Evolutionary conservation across 2,888 invertebrate genomes (phyloP), one percentile per base, ranked within the genome.

Genomic region (Cantharis rufa): DNA sequence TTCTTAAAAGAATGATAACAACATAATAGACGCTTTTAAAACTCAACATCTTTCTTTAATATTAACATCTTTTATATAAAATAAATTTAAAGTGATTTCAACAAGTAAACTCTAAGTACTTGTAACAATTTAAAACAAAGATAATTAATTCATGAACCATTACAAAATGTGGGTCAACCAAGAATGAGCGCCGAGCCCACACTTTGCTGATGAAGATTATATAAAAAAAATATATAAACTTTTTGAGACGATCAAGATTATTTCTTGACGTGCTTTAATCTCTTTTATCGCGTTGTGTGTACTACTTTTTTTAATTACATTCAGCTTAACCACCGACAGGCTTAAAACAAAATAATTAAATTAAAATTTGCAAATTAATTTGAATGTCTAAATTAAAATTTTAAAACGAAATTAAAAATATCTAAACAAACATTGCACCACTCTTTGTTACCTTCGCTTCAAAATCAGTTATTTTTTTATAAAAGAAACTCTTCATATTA

Each of bases 1-100:
- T 74, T 73, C 70, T 69, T 80, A 75, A 79, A 80, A 79, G 79
- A 79, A 79, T 75, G 77, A 79, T 77, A 78, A 78, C 77, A 75
- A 74, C 74, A 77, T 78, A 73, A 75, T 78, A 72, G 75, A 74
- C 71, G 72, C 69, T 24, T 74, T 68, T 48, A 28, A 61, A 69
- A 64, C 70, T 64, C 74, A 70, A 74, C 74, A 70, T 74, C 70
- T 74, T 64, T 70, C 63, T 74, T 64, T 64, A 28, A 74, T 70
- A 70, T 70, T 69, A 21, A 69, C 16, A 24, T 69, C 69, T 69
- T 73, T 48, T 69, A 73, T 62, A 66, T 21, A 21, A 66, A 21
- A 66, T 24, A 66, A 48, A 68, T 66, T 61, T 27, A 66, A 72
- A 72, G 64, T 72, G 66, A 21, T 66, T 66, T 72, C 66, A 66